Evolutionary conservation across 2,113 vertebrate genomes (phyloP).

Genomic region (Clarias batrachus): DNA sequence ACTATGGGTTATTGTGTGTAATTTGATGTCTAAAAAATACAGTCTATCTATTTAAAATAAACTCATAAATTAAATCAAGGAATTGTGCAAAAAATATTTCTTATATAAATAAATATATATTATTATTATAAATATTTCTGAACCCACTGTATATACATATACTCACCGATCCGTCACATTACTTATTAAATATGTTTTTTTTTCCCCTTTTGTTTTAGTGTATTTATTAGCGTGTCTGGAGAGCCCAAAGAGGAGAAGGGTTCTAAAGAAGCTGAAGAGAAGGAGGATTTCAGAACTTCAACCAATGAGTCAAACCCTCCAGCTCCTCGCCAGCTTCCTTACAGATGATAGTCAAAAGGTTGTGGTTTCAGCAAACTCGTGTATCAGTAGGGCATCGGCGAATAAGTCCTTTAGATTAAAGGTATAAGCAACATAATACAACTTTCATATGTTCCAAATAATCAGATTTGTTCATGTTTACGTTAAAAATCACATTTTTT

Average conservation of each 20-base stretch:
- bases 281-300: conserved; percentile 78
- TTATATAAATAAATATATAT: not conserved
- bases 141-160: not conserved
- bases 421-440: conserved; percentile 62
- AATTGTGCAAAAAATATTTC: not conserved
- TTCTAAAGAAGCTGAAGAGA: conserved; percentile 79
- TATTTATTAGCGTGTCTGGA: conserved; percentile 77
- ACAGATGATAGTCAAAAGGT: conserved; percentile 80
- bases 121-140: not conserved
- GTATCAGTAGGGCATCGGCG: conserved; percentile 69
- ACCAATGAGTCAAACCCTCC: conserved; percentile 79
- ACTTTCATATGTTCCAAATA: not conserved
- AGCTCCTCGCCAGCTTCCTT: conserved; percentile 79
- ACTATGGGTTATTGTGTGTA: not conserved
- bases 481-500: not conserved
- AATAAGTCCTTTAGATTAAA: conserved; percentile 78
- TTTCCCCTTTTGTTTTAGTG: conserved; percentile 67
- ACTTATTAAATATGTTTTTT: not conserved
- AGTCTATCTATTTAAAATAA: not conserved
- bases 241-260: conserved; percentile 71
- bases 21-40: not conserved
- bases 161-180: not conserved
- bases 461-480: not conserved
- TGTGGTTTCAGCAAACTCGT: conserved; percentile 72
- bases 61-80: not conserved